Evolutionary conservation across 2,113 vertebrate genomes (phyloP), one percentile per base, ranked within the genome.

Genomic region (Dascyllus trimaculatus): DNA sequence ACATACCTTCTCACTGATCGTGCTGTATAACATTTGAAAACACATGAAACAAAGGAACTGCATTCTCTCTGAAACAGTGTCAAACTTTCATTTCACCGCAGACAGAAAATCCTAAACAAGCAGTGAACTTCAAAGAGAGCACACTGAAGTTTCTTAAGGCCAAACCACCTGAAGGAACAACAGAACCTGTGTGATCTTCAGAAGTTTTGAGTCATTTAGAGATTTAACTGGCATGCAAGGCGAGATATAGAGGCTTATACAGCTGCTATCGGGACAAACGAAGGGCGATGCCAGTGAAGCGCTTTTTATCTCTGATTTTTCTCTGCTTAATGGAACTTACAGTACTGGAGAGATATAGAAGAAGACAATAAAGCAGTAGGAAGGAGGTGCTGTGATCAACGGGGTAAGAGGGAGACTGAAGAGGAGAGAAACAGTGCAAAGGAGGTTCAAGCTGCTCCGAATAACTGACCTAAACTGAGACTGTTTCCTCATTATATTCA

Each of bases 31-130:
- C 25, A 35, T 75, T 68, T 66, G 6, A 60, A 60, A 29, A 58
- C 49, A 38, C 2, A 57, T 51, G 18, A 81, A 72, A 45, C 19
- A 4, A 13, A 61, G 22, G 5, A 51, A 32, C 11, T 35, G 21
- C 18, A 7, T 19, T 58, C 52, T 32, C 74, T 83, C 51, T 80
- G 59, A 83, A 70, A 21, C 6, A 26, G 11, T 0, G 15, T 56
- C 13, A 43, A 21, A 69, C 45, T 48, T 78, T 73, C n/a, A 70
- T 56, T 82, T 78, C 38, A 66, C 73, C 38, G 49, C 40, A 24
- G n/a, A 74, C 60, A 73, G 71, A 32, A 85, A 71, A 63, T 66
- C 48, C 18, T 1, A 6, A 48, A 58, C 21, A 62, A 70, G 43
- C 24, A 25, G 1, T 4, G 5, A 48, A 69, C 49, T 78, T 83